These are phyloP conservation scores for Parelbella ahira DNA, from an alignment of 2,888 invertebrate genomes.

Conservation along the genomic window DNA sequence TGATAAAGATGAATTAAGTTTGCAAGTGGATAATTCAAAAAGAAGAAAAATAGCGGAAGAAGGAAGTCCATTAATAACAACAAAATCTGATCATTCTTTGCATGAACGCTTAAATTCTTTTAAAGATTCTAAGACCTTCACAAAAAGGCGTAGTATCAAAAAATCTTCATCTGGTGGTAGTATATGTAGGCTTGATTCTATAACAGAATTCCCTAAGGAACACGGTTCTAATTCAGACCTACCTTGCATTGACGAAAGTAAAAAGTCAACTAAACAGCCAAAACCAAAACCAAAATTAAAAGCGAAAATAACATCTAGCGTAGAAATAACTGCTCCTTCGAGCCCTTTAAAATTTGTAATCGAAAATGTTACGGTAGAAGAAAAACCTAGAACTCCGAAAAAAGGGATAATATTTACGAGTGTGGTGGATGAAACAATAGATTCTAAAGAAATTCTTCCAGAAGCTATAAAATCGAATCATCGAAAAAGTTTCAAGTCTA, in stretches of 20 bases:
- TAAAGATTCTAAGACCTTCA: constrained; percentile 36
- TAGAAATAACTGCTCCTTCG: constrained; percentile 66
- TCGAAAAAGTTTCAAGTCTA: constrained; percentile 36
- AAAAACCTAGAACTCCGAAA: constrained; percentile 58
- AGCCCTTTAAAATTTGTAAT: constrained; percentile 77
- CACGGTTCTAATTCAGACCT: constrained; percentile 41
- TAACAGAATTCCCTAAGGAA: constrained; percentile 66
- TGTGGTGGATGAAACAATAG: constrained; percentile 42
- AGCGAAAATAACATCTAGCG: constrained; percentile 77
- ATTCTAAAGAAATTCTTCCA: constrained; percentile 23
- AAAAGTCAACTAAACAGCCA: no score
- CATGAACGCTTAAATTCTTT: constrained; percentile 53
- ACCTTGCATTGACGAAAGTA: constrained; percentile 73
- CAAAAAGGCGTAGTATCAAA: constrained; percentile 61
- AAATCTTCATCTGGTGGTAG: constrained; percentile 68
- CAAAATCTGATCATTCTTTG: constrained; percentile 71
- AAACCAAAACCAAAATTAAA: constrained; percentile 60
- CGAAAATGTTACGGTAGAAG: constrained; percentile 82
- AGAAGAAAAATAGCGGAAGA: constrained; percentile 31
- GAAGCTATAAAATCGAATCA: constrained; percentile 28
- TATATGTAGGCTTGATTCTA: constrained; percentile 67
- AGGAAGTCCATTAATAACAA: constrained; percentile 55
- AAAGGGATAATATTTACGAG: constrained; percentile 62
- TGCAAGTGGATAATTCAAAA: constrained; percentile 38
- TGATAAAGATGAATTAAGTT: constrained; percentile 31